phyloP scores from a whole-genome alignment of 2,888 invertebrate genomes.

The Anoncus sp. region DNA sequence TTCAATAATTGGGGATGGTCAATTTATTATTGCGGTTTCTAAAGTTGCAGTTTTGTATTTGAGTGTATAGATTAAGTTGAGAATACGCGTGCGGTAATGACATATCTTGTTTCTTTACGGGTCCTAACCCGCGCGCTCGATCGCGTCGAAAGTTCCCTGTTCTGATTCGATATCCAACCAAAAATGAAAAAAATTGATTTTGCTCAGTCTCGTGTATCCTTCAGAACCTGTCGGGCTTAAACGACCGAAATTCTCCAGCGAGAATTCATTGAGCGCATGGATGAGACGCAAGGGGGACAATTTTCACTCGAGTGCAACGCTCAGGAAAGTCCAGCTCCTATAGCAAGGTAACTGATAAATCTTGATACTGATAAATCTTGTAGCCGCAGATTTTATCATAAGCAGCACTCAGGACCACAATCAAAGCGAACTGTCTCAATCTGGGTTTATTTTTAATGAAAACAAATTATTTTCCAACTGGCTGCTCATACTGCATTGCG shows the following conservation, averaged over 20 bases:
- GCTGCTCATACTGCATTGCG: not conserved
- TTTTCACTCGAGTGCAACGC: slow-evolving; percentile 88
- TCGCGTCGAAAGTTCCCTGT: not conserved
- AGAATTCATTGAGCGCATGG: slow-evolving; percentile 81
- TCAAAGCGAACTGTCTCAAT: not conserved
- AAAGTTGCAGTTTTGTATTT: too few species aligned
- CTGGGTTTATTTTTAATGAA: not conserved
- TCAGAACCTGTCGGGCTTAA: slow-evolving; percentile 86
- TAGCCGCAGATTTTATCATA: too few species aligned
- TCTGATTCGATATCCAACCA: slow-evolving; percentile 1
- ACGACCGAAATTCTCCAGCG: slow-evolving; percentile 86
- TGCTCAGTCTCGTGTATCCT: slow-evolving; percentile 35
- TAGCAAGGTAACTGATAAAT: slow-evolving; percentile 86
- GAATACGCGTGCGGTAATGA: too few species aligned
- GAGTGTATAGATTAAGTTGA: too few species aligned
- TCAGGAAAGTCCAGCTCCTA: slow-evolving; percentile 89
- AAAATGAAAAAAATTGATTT: not conserved
- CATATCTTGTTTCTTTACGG: too few species aligned
- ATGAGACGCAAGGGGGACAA: slow-evolving; percentile 71
- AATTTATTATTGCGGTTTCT: not conserved
- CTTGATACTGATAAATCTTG: not conserved
- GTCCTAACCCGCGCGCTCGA: too few species aligned
- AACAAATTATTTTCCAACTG: not conserved
- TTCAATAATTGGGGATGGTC: not conserved
- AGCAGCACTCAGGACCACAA: not conserved